Evolutionary conservation across 2,888 invertebrate genomes (phyloP).

Genomic region (Diplazon laetatorius): DNA sequence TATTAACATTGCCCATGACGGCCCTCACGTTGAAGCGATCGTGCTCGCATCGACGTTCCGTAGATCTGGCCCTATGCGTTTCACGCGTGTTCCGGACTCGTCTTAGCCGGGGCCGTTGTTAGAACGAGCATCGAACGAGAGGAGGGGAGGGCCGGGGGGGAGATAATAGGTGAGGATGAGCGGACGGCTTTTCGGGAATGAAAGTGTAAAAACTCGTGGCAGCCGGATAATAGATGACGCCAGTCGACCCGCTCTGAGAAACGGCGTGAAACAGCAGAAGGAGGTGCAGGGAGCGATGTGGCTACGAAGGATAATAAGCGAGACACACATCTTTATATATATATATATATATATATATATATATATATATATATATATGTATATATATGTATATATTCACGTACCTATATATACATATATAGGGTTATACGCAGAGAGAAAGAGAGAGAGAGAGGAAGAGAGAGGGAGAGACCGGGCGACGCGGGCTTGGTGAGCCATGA

Average conservation of each 20-base stretch:
- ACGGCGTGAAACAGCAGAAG: conserved; percentile 80
- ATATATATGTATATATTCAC: not conserved
- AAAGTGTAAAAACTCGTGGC: conserved; percentile 83
- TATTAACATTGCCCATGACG: no score
- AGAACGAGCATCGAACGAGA: conserved; percentile 55
- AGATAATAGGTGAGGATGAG: conserved; percentile 36
- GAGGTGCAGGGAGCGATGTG: conserved; percentile 60
- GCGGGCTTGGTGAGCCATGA: conserved; percentile 79
- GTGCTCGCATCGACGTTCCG: no score
- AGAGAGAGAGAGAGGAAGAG: no score
- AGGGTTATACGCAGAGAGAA: conserved; percentile 26
- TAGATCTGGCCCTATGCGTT: no score
- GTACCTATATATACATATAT: conserved; percentile 10
- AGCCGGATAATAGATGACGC: conserved; percentile 83
- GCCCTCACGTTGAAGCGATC: no score
- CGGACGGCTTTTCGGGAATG: conserved; percentile 70
- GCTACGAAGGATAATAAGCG: conserved; percentile 51
- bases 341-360: conserved; percentile 27
- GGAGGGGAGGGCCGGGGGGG: conserved; percentile 52
- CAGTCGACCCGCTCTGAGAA: conserved; percentile 83
- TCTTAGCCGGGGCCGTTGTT: no score
- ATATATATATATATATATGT: not conserved
- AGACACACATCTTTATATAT: no score
- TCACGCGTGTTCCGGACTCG: no score
- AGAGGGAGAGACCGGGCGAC: conserved; percentile 55